Percentiles rank a stretch among this genome's conserved stretches.
These are phyloP conservation scores for Boulengeromyrus knoepffleri DNA, from an alignment of 2,113 vertebrate species.

Conservation along the genomic window DNA sequence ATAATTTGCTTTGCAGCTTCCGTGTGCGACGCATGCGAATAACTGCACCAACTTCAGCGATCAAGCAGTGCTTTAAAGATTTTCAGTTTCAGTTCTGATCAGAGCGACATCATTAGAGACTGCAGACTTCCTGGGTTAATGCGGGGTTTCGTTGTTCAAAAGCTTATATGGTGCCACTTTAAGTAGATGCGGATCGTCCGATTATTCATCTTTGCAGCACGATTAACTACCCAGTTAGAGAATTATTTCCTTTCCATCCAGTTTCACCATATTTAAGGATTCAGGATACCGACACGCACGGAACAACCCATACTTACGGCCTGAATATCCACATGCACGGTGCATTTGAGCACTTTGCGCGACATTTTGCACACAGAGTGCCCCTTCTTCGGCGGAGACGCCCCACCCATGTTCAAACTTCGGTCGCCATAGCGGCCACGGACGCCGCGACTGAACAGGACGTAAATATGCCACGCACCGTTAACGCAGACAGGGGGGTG, in stretches of 20 bases:
- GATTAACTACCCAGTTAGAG: not conserved
- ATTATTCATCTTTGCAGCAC: not conserved
- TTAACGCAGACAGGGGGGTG: not conserved
- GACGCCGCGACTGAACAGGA: slow-evolving; percentile 9
- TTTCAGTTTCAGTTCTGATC: not conserved
- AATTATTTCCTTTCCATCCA: not conserved
- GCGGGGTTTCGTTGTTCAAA: not conserved
- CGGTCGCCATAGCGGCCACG: slow-evolving; percentile 51
- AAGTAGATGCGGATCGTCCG: not conserved
- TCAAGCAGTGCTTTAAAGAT: not conserved
- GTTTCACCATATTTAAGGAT: not conserved
- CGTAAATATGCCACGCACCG: not conserved
- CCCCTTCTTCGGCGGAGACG: slow-evolving; percentile 31
- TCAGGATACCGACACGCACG: not conserved
- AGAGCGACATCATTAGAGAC: not conserved
- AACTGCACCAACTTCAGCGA: not conserved
- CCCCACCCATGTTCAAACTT: slow-evolving; percentile 39
- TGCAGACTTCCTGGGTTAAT: not conserved
- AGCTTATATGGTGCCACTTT: not conserved
- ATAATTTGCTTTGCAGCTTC: not conserved
- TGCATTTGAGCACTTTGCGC: slow-evolving; percentile 53
- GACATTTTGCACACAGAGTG: slow-evolving; percentile 14
- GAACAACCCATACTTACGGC: slow-evolving; percentile 48
- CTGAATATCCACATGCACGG: slow-evolving; percentile 50
- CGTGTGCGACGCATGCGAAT: not conserved